A percentile compares a stretch with the other conserved stretches of the same genome.
Evolutionary conservation across 1,140 invertebrate genomes (phyloP).

Genomic region (Fopius arisanus): DNA sequence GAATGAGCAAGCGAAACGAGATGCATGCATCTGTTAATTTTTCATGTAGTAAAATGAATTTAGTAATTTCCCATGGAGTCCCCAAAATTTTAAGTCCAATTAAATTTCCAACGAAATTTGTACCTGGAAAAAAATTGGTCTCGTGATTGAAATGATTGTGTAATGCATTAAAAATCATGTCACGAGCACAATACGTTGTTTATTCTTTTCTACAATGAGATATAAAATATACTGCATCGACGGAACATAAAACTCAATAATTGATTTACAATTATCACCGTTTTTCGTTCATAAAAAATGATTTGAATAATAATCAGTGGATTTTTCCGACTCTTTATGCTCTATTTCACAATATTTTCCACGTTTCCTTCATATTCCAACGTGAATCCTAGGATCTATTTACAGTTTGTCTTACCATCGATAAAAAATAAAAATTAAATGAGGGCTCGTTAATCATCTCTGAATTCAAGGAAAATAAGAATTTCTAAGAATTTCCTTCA

Average conservation of each 20-base stretch:
- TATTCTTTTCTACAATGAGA: background rate
- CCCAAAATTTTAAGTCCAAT: too few relatives aligned
- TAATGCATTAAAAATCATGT: background rate
- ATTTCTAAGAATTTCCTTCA: too few relatives aligned
- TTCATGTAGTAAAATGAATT: too few relatives aligned
- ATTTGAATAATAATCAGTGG: background rate
- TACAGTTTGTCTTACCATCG: background rate
- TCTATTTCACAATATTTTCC: background rate
- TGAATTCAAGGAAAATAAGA: too few relatives aligned
- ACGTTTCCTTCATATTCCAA: background rate
- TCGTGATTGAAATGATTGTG: too few relatives aligned
- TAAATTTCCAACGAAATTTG: too few relatives aligned
- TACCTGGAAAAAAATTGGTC: too few relatives aligned
- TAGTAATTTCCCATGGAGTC: too few relatives aligned
- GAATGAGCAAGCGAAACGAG: too few relatives aligned
- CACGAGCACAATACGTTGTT: background rate
- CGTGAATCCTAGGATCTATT: background rate
- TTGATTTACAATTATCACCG: background rate
- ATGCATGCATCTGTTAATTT: too few relatives aligned
- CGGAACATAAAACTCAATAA: background rate
- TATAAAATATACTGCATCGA: background rate
- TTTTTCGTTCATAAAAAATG: background rate
- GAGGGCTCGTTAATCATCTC: background rate
- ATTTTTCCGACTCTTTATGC: background rate
- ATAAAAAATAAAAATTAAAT: background rate